Percentiles rank a stretch among this genome's conserved stretches.
phyloP scores from a whole-genome alignment of 2,797 vertebrate species.

The Perodicticus potto region DNA sequence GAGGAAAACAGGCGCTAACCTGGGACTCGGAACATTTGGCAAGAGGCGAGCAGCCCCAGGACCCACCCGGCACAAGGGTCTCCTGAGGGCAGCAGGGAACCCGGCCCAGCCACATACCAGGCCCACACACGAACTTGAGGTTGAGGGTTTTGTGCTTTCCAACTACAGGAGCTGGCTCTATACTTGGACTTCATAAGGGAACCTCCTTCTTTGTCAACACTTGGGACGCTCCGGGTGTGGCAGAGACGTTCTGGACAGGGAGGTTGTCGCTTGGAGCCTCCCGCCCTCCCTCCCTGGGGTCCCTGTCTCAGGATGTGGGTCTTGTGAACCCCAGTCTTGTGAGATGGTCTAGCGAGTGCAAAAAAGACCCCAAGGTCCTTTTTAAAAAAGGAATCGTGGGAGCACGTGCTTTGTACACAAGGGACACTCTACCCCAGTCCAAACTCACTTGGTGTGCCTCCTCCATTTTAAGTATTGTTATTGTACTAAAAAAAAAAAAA shows the following conservation, averaged over 20 bases:
- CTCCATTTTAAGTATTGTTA: background rate
- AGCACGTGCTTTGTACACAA: no score
- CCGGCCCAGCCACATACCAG: conserved; percentile 60
- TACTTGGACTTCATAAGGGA: background rate
- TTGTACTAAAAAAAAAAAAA: conserved; percentile 26
- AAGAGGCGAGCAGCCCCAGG: conserved; percentile 66
- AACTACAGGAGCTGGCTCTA: background rate
- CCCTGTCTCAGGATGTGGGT: background rate
- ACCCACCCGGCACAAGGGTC: conserved; percentile 75
- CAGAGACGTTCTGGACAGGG: background rate
- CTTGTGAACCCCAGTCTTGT: background rate
- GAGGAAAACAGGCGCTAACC: background rate
- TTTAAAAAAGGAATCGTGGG: background rate
- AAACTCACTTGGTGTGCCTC: background rate
- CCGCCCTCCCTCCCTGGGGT: no score
- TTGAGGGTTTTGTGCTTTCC: background rate
- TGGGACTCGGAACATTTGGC: conserved; percentile 70
- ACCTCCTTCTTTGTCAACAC: background rate
- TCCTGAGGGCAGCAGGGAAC: conserved; percentile 67
- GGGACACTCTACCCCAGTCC: background rate
- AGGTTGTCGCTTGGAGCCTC: background rate
- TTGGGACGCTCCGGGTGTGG: background rate
- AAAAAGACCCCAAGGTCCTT: no score
- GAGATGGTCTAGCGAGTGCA: background rate
- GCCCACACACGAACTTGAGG: background rate